A percentile compares a stretch with the other conserved stretches of the same genome.
phyloP scores from a whole-genome alignment of 2,113 vertebrate species.

The Pseudorectes ferrugineus region DNA sequence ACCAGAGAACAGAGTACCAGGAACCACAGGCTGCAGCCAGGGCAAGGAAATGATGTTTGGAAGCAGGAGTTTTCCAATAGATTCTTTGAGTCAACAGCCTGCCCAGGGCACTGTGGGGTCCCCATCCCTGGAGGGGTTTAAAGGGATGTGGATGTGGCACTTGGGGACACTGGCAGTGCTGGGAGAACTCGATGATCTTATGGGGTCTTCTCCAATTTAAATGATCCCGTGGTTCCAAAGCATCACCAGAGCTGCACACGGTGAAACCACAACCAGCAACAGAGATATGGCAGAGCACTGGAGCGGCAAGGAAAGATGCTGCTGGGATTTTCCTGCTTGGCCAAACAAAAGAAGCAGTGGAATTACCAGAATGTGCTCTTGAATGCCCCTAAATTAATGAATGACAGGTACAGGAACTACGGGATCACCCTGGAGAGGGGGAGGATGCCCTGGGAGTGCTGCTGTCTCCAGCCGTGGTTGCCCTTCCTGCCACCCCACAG shows the following conservation, averaged over 20 bases:
- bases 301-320: rapidly evolving
- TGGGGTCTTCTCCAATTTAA: rapidly evolving
- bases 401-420: neutral
- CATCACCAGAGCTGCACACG: neutral
- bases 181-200: neutral
- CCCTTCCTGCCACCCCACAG: neutral
- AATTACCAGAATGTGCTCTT: neutral
- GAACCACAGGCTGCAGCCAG: neutral
- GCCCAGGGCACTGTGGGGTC: neutral
- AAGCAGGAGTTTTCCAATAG: neutral
- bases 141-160: neutral
- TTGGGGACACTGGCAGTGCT: neutral
- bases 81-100: neutral
- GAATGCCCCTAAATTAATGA: neutral
- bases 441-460: neutral
- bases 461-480: neutral
- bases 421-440: neutral
- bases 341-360: neutral
- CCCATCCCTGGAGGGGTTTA: neutral
- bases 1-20: neutral
- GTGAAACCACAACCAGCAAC: neutral
- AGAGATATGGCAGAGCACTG: rapidly evolving
- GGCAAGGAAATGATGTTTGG: neutral
- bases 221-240: rapidly evolving
- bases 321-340: neutral